These are phyloP conservation scores for Terebella lapidaria DNA, from an alignment of 2,888 invertebrate genomes.

Conservation along the genomic window DNA sequence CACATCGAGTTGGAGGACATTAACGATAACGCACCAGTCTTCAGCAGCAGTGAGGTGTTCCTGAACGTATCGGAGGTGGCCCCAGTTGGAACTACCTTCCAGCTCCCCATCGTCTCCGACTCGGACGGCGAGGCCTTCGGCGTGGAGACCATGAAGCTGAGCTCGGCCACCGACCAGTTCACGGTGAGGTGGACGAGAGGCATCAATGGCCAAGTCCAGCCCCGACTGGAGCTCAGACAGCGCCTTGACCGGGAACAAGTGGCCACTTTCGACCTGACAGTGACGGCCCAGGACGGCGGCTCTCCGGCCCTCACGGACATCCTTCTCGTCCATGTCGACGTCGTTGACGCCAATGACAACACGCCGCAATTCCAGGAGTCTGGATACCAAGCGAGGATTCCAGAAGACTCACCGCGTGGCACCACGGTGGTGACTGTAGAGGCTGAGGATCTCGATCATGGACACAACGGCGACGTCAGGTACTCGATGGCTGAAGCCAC, in stretches of 20 bases:
- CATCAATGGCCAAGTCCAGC: conserved; percentile 2
- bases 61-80: conserved; percentile 22
- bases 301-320: conserved; percentile 16
- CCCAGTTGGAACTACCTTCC: conserved; percentile 9
- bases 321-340: conserved; percentile 17
- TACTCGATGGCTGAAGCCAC: conserved; percentile 19
- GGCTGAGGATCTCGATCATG: conserved; percentile 26
- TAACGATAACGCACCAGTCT: conserved; percentile 27
- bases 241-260: conserved; percentile 23
- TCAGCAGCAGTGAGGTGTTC: conserved; percentile 11
- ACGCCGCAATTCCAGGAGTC: conserved; percentile 16
- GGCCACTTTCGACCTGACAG: conserved; percentile 16
- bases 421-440: conserved; percentile 19
- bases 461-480: conserved; percentile 22
- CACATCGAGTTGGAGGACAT: conserved; percentile 21
- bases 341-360: conserved; percentile 27
- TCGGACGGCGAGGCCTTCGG: conserved; percentile 21
- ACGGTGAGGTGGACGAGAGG: conserved; percentile 4
- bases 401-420: conserved; percentile 18
- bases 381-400: conserved; percentile 16
- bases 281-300: conserved; percentile 25
- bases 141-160: conserved; percentile 16
- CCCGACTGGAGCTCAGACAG: conserved; percentile 16
- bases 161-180: conserved; percentile 17
- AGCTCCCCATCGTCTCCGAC: conserved; percentile 21